phyloP scores from a whole-genome alignment of 2,113 vertebrate genomes.

The Narcine bancroftii region DNA sequence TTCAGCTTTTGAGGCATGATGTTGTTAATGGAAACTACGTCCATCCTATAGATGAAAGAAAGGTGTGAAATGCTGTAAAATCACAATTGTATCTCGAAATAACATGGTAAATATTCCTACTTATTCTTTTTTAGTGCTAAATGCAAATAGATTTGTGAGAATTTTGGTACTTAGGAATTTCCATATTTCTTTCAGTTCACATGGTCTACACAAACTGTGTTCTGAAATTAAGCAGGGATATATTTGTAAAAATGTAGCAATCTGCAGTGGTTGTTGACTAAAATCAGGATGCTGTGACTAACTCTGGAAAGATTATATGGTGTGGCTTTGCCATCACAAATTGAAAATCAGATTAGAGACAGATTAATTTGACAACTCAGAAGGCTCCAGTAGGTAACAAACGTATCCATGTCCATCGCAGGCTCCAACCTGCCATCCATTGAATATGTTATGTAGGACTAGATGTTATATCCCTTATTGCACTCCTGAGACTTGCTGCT shows the following conservation, averaged over 20 bases:
- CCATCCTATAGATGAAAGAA: not conserved
- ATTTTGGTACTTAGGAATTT: not conserved
- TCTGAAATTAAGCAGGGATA: not conserved
- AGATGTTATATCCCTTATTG: no score
- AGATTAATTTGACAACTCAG: no score
- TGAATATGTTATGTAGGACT: no score
- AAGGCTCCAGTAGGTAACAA: no score
- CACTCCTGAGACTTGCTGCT: no score
- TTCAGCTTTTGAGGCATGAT: not conserved
- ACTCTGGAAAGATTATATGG: not conserved
- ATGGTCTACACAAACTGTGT: not conserved
- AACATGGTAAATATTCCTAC: not conserved
- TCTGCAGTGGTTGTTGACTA: not conserved
- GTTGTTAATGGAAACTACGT: not conserved
- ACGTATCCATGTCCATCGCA: no score
- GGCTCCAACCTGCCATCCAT: no score
- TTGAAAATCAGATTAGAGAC: not conserved
- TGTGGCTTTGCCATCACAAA: not conserved
- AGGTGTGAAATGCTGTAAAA: not conserved
- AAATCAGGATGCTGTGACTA: not conserved
- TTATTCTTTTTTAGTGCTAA: not conserved
- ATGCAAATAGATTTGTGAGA: not conserved
- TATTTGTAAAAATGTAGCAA: not conserved
- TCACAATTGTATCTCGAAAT: not conserved
- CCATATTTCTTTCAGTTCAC: not conserved